Percentiles rank a stretch among this genome's conserved stretches.
These are phyloP conservation scores for Ranitomeya variabilis DNA, from an alignment of 2,113 vertebrate genomes.

Conservation along the genomic window DNA sequence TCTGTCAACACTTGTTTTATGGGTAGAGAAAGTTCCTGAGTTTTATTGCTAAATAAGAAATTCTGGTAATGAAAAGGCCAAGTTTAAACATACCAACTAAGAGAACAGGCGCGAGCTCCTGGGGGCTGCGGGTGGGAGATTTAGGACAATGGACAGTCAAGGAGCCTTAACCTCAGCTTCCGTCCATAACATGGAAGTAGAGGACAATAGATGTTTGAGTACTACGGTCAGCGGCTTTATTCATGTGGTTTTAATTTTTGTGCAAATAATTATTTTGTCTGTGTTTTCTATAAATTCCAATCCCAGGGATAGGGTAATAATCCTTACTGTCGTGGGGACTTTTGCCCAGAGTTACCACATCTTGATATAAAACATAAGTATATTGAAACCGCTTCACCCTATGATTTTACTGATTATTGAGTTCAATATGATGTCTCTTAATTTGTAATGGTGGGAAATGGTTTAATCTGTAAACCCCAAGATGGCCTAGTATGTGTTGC, in stretches of 20 bases:
- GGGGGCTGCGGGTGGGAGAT: neutral
- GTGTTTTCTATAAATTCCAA: neutral
- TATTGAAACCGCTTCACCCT: neutral
- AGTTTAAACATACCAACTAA: slow-evolving; percentile 45
- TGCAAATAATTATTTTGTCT: slow-evolving; percentile 4
- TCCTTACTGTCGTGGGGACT: slow-evolving; percentile 15
- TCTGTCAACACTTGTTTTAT: slow-evolving; percentile 57
- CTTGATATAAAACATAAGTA: neutral
- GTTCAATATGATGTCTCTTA: neutral
- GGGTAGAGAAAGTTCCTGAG: slow-evolving; percentile 54
- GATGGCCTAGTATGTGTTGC: neutral
- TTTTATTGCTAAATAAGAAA: slow-evolving; percentile 51
- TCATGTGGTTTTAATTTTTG: slow-evolving; percentile 24
- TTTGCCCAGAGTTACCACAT: slow-evolving; percentile 19
- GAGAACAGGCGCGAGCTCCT: slow-evolving; percentile 24
- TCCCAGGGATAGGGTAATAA: slow-evolving; percentile 40
- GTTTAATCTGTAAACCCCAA: neutral
- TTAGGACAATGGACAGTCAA: neutral
- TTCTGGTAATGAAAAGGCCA: slow-evolving; percentile 49
- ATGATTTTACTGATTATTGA: neutral
- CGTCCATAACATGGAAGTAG: neutral
- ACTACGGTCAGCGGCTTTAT: slow-evolving; percentile 27
- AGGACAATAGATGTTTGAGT: slow-evolving; percentile 3
- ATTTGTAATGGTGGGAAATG: neutral
- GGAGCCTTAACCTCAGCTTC: neutral